Percentiles rank a stretch among this genome's conserved stretches.
These are phyloP conservation scores for Sula dactylatra DNA, from an alignment of 2,113 vertebrate species.

Conservation along the genomic window DNA sequence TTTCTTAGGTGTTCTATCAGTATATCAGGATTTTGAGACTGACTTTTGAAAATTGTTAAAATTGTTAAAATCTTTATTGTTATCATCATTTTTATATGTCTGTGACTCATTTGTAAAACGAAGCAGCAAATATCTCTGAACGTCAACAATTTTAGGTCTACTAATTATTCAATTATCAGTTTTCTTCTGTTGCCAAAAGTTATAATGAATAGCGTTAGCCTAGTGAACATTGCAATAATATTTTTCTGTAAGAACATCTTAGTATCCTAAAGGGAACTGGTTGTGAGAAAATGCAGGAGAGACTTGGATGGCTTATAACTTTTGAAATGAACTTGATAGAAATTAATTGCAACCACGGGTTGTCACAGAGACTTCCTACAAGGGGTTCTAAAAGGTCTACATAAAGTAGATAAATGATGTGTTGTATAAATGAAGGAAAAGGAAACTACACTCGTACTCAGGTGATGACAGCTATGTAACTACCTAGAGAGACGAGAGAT, in stretches of 20 bases:
- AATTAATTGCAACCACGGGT: neutral
- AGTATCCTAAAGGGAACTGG: neutral
- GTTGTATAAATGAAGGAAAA: conserved; percentile 22
- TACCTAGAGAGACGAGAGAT: conserved; percentile 4
- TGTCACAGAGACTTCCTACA: neutral
- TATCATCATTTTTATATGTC: neutral
- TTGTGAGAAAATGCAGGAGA: neutral
- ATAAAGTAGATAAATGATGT: conserved; percentile 9
- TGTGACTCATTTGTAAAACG: neutral
- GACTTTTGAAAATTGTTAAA: neutral
- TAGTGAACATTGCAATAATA: neutral
- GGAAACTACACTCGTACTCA: neutral
- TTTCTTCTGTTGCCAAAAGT: neutral
- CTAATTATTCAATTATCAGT: neutral
- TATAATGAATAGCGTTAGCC: neutral
- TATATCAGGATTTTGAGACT: neutral
- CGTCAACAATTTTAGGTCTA: neutral
- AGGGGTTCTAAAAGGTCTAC: neutral
- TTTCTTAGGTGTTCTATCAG: neutral
- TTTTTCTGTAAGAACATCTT: neutral
- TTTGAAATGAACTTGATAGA: conserved; percentile 27
- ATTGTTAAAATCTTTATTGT: neutral
- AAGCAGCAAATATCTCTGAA: neutral
- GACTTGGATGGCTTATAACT: neutral
- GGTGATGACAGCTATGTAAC: conserved; percentile 35